Evolutionary conservation across 2,888 invertebrate genomes (phyloP), one percentile per base, ranked within the genome.

Genomic region (Drosophila greeni): DNA sequence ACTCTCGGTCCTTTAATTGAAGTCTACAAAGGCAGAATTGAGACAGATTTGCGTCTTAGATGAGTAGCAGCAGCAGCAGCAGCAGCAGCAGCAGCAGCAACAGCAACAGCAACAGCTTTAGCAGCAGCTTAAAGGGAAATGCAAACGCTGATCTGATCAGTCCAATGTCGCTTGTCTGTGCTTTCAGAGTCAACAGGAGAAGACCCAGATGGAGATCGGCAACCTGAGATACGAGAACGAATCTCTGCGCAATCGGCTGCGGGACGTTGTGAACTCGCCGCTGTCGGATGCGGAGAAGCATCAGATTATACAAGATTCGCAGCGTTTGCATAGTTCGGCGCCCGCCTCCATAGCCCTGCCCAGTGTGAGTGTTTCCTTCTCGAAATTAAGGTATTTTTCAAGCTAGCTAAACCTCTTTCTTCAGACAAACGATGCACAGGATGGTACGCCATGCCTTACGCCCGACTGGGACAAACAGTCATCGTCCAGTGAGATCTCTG

Each of bases 381-480:
- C n/a, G 8, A 1, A 24, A 14, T 0, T 26, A 5, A 16, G n/a
- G 5, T 2, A 16, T 16, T 7, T 2, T 2, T 4, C 3, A 16
- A 11, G 9, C 6, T 26, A 36, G 12, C 20, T 18, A 8, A 34
- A 14, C 11, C 20, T 1, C 37, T 3, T 14, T 1, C 20, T 16
- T 0, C 34, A 81, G 80, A 24, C 59, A n/a, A 76, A 77, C 55
- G 85, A 84, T 20, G 62, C 51, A 9, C 62, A 81, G 20, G 84
- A 81, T 84, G 91, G 91, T 75, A 93, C 92, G 18, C 92, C 93
- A n/a, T 93, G 93, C 61, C 91, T 92, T 70, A 94, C 94, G 9
- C 94, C 94, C 8, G 95, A 96, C 75, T 97, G 97, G 97, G 97
- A 97, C 89, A 96, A 95, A 87, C 94, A 95, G 88, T 96, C 96